A percentile compares a stretch with the other conserved stretches of the same genome.
Evolutionary conservation across 2,797 vertebrate species (phyloP).

Genomic region (Scarus forsteni): DNA sequence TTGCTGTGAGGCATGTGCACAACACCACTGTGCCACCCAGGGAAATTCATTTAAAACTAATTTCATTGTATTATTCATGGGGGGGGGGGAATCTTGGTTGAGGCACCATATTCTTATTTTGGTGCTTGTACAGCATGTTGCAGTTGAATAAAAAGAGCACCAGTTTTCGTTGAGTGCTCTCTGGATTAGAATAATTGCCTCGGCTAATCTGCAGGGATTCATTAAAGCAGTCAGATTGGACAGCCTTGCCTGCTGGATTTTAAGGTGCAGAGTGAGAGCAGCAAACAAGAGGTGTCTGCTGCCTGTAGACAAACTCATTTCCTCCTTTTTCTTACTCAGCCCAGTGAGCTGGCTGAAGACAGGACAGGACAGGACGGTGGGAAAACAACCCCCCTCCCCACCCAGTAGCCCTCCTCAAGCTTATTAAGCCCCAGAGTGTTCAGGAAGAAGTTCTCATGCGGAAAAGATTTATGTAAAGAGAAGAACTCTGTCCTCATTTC

Average conservation of each 20-base stretch:
- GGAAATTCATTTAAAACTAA: no score
- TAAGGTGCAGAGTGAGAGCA: conserved; percentile 26
- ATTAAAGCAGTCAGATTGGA: conserved; percentile 52
- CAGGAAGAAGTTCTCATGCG: conserved; percentile 53
- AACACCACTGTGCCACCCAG: no score
- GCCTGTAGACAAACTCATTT: conserved; percentile 4
- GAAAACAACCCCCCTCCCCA: conserved; percentile 5
- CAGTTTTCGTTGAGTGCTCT: conserved; percentile 11
- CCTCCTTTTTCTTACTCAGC: conserved; percentile 16
- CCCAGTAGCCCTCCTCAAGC: not conserved
- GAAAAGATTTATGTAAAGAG: conserved; percentile 58
- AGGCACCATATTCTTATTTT: not conserved
- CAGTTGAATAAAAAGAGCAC: conserved; percentile 31
- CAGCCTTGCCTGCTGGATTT: conserved; percentile 32
- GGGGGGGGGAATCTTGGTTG: no score
- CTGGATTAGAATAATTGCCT: conserved; percentile 48
- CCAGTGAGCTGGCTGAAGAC: conserved; percentile 42
- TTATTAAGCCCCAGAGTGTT: conserved; percentile 61
- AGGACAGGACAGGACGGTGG: conserved; percentile 18
- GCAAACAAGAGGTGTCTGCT: conserved; percentile 34
- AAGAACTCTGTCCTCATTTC: conserved; percentile 65
- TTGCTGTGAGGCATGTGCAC: no score
- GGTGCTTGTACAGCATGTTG: not conserved
- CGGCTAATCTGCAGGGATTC: conserved; percentile 59
- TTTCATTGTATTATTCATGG: no score